Conservation (phyloP, 2,888 invertebrate genomes). For the Xiphydria camelus region DNA sequence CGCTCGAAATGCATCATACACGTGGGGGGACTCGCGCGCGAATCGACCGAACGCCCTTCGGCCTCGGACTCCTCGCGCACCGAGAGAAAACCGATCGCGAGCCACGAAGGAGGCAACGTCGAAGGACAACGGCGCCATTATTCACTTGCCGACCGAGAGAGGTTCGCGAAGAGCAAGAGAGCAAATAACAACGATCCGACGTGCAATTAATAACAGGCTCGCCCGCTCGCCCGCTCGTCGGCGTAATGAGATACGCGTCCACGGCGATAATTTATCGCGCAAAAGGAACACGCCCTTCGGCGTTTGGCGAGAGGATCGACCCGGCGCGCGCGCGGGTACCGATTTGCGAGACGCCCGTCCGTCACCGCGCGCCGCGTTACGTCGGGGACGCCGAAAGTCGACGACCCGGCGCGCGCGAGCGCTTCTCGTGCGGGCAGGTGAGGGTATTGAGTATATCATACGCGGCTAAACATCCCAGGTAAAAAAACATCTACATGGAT, state of each 20-base stretch:
- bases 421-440: no score
- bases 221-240: constrained; percentile 21
- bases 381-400: background rate
- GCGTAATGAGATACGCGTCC: constrained; percentile 31
- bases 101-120: background rate
- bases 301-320: constrained; percentile 23
- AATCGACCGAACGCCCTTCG: no score
- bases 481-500: no score
- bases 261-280: constrained; percentile 36
- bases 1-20: no score
- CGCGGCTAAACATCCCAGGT: no score
- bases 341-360: no score
- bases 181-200: constrained; percentile 32
- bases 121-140: constrained; percentile 14
- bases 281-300: constrained; percentile 38
- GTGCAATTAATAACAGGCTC: constrained; percentile 28
- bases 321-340: background rate
- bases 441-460: no score
- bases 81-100: constrained; percentile 8
- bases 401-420: background rate
- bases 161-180: background rate
- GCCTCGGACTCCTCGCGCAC: no score
- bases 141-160: constrained; percentile 6
- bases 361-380: no score
- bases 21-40: no score